Evolutionary conservation across 1,140 invertebrate species (phyloP), one percentile per base, ranked within the genome.

Genomic region (Episyrphus balteatus): DNA sequence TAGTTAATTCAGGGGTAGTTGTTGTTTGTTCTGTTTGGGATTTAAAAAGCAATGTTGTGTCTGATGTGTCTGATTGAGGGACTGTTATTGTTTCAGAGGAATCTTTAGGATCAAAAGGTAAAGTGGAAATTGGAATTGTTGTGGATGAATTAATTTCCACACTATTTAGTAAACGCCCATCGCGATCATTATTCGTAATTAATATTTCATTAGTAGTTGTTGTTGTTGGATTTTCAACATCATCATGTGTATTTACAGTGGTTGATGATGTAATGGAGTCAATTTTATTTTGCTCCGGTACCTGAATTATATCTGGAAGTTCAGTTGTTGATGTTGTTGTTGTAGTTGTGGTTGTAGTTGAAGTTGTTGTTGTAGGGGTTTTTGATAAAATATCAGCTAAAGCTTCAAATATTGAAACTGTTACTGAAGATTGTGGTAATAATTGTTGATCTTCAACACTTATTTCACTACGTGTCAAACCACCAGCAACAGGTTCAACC

Each of bases 321-420:
- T 43, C 21, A 8, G 42, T 43, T 34, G 33, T 34, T 41, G 46
- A 38, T 9, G 44, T 46, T 13, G 34, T 47, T 14, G 46, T 31
- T 12, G 37, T 47, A n/a, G 45, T 38, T 14, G 30, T 48, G 43
- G 47, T 49, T 17, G 31, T 44, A 8, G 34, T 47, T 21, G 45
- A 44, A 33, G 45, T 37, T 34, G 41, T 43, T 19, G 41, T 43
- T 19, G 13, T 32, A 17, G 37, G 42, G 37, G 36, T 51, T 21
- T 51, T 42, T 14, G 49, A 51, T 12, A 74, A 69, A 56, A 74
- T 73, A 53, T 74, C 71, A 61, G 73, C 71, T 62, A 74, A 58
- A 59, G 72, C 73, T 63, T 73, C 73, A 60, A 73, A 74, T 55
- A 74, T 74, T 48, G 73, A 74, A 52, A 74, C 70, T 48, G 73